A percentile compares a stretch with the other conserved stretches of the same genome.
Conservation (phyloP, 1,140 invertebrate genomes). For the Drosophila lowei region DNA sequence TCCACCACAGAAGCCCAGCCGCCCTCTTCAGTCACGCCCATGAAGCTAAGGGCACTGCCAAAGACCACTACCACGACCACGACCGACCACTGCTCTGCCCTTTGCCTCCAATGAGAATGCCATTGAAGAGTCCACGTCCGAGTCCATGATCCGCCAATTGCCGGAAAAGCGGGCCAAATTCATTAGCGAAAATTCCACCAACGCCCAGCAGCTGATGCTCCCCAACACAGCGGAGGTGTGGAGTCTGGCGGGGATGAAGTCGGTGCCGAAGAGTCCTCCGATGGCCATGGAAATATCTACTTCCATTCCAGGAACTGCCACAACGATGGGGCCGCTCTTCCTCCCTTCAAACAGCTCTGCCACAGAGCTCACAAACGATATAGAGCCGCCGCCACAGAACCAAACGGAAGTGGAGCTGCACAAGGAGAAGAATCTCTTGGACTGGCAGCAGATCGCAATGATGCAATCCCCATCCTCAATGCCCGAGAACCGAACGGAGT, state of each 20-base stretch:
- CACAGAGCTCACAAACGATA: constrained; percentile 60
- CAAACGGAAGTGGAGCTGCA: constrained; percentile 38
- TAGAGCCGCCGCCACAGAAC: constrained; percentile 40
- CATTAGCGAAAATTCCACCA: constrained; percentile 77
- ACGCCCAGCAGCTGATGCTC: constrained; percentile 65
- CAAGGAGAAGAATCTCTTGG: constrained; percentile 69
- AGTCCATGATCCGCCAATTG: constrained; percentile 24
- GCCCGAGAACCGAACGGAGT: constrained; percentile 52
- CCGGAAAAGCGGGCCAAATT: constrained; percentile 73
- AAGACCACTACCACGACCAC: constrained; percentile 36
- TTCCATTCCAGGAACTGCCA: neutral
- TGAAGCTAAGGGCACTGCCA: constrained; percentile 57
- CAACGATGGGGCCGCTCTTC: neutral
- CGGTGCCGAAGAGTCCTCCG: constrained; percentile 41
- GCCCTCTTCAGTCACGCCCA: constrained; percentile 45
- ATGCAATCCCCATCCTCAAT: constrained; percentile 24
- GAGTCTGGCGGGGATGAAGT: constrained; percentile 75
- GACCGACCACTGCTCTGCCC: neutral
- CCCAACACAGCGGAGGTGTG: constrained; percentile 72
- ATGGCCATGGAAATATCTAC: neutral
- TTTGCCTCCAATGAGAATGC: constrained; percentile 58
- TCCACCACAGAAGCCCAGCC: constrained; percentile 40
- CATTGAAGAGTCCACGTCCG: constrained; percentile 47
- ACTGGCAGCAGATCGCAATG: constrained; percentile 74
- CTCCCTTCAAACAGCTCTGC: constrained; percentile 6